phyloP scores from a whole-genome alignment of 2,797 vertebrate genomes.

The Thaleichthys pacificus region DNA sequence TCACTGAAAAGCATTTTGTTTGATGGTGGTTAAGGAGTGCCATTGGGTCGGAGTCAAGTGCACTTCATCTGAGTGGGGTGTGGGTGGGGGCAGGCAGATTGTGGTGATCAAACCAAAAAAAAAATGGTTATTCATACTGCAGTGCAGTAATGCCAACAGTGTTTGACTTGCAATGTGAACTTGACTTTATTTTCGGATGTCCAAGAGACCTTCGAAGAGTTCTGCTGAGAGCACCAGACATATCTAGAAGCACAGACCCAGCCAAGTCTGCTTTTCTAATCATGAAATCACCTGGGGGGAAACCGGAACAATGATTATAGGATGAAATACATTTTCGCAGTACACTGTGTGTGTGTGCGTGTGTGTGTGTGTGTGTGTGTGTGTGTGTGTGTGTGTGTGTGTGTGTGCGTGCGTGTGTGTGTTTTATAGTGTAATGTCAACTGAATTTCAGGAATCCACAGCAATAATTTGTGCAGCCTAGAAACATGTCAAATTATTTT shows the following conservation, averaged over 20 bases:
- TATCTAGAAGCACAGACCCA: too few species aligned
- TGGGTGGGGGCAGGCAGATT: conserved; percentile 21
- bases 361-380: too few species aligned
- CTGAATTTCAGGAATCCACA: neutral
- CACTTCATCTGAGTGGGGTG: conserved; percentile 56
- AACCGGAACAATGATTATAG: neutral
- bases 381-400: too few species aligned
- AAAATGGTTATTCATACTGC: conserved; percentile 52
- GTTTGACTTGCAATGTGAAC: conserved; percentile 62
- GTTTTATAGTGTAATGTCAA: neutral
- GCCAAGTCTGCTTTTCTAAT: conserved; percentile 8
- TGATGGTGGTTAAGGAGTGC: conserved; percentile 60
- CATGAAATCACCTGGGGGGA: conserved; percentile 16
- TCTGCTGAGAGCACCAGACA: conserved; percentile 3
- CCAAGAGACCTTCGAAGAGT: conserved; percentile 46
- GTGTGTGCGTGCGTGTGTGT: too few species aligned
- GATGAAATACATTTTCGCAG: conserved; percentile 16
- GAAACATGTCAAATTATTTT: neutral
- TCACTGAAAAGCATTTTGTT: conserved; percentile 55
- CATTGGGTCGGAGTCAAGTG: conserved; percentile 70
- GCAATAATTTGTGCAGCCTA: neutral
- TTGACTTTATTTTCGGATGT: conserved; percentile 46
- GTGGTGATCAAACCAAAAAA: conserved; percentile 62
- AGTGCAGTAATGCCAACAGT: conserved; percentile 36
- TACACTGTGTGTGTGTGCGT: too few species aligned